These are phyloP conservation scores for Hecatera dysodea DNA, from an alignment of 2,888 invertebrate genomes.

Conservation along the genomic window DNA sequence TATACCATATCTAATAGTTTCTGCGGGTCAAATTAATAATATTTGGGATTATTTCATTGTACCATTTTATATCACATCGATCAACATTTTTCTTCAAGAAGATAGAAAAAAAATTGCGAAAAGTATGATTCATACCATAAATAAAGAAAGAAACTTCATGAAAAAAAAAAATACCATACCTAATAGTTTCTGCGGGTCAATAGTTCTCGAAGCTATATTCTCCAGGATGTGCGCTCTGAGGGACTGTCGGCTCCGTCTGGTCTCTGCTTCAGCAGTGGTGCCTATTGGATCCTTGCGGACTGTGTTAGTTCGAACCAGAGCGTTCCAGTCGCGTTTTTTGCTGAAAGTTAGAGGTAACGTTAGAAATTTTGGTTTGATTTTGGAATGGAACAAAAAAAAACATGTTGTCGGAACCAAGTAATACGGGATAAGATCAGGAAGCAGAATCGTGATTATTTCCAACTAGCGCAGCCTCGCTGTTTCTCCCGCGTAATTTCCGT, in stretches of 20 bases:
- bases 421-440: no score
- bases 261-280: conserved; percentile 92
- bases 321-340: conserved; percentile 96
- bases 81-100: not conserved
- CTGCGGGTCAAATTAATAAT: conserved; percentile 93
- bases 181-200: conserved; percentile 94
- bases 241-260: conserved; percentile 93
- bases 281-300: conserved; percentile 94
- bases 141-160: not conserved
- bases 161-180: conserved; percentile 85
- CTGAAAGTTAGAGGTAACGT: conserved; percentile 66
- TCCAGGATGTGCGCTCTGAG: conserved; percentile 93
- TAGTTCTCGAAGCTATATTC: conserved; percentile 92
- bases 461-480: no score
- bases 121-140: no score
- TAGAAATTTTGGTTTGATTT: no score
- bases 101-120: no score
- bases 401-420: no score
- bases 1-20: conserved; percentile 92
- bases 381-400: no score
- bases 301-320: conserved; percentile 94
- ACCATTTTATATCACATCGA: no score
- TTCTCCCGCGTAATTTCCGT: no score
- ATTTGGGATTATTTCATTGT: no score
- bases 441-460: no score